phyloP scores from a whole-genome alignment of 2,888 invertebrate genomes.

The Drosophila seclusa region DNA sequence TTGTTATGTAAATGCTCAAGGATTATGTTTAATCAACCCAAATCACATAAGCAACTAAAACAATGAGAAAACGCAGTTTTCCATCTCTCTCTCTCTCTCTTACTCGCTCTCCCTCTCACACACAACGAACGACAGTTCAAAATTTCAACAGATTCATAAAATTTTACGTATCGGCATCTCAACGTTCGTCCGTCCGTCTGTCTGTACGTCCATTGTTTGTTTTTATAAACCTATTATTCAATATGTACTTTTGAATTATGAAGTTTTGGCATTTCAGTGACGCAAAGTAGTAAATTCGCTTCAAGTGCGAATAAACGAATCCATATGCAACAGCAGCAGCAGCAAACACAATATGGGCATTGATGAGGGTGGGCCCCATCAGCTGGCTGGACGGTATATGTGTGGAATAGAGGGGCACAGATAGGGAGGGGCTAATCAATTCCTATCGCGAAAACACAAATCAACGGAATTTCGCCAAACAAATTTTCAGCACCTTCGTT shows the following conservation, averaged over 20 bases:
- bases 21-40: slow-evolving; percentile 34
- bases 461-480: slow-evolving; percentile 40
- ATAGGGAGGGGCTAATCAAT: slow-evolving; percentile 6
- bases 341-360: slow-evolving; percentile 2
- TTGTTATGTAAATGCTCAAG: slow-evolving; percentile 31
- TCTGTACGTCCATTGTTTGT: slow-evolving; percentile 55
- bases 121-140: slow-evolving; percentile 40
- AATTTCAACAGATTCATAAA: slow-evolving; percentile 68
- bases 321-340: slow-evolving; percentile 53
- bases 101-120: background rate
- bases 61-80: slow-evolving; percentile 2
- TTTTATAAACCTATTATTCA: slow-evolving; percentile 69
- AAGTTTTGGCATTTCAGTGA: slow-evolving; percentile 64
- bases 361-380: slow-evolving; percentile 16
- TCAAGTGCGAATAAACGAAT: slow-evolving; percentile 64
- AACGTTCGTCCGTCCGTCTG: slow-evolving; percentile 3
- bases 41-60: slow-evolving; percentile 14
- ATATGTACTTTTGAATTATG: slow-evolving; percentile 68
- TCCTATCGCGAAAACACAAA: slow-evolving; percentile 53
- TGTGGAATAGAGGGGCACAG: background rate
- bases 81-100: background rate
- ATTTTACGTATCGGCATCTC: slow-evolving; percentile 61
- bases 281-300: slow-evolving; percentile 73
- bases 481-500: slow-evolving; percentile 50
- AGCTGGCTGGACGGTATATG: slow-evolving; percentile 21